Evolutionary conservation across 2,113 vertebrate species (phyloP), one percentile per base, ranked within the genome.

Genomic region (Paratilapia polleni): DNA sequence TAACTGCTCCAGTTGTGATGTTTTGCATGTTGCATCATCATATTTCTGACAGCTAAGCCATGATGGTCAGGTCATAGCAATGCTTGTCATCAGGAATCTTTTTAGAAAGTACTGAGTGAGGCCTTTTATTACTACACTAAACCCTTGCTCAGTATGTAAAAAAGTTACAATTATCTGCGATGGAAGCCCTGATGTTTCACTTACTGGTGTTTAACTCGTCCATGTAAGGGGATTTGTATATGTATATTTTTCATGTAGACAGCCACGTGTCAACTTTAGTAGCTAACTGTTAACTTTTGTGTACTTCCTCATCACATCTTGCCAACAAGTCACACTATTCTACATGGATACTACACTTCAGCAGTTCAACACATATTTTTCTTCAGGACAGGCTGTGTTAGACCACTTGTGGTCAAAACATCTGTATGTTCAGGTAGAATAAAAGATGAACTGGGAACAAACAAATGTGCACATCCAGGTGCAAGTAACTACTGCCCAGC

Each of bases 21-120:
- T 56, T 26, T 9, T 64, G 43, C 38, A 60, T 59, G 63, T 73
- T 89, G 77, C 66, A 62, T 86, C 64, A 49, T 56, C 10, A 22
- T 31, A 34, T 63, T n/a, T 60, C 2, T 61, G 26, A 56, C 57
- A 57, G 3, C 38, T 36, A 57, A 58, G 57, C 28, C 78, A 34
- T 31, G 47, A 28, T 79, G 75, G 26, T 79, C 36, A 31, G 0
- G 20, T 54, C 34, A 81, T 38, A 81, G 70, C 54, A 24, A n/a
- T 49, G 43, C 66, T 41, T 56, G 34, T 77, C 75, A 26, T 70
- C 26, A 41, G 31, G 43, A 61, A 47, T 78, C 61, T 86, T 38
- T 89, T 77, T 14, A 52, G 49, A 74, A 68, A 64, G 63, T 4
- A 83, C 41, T 26, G 62, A 89, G 43, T 52, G 66, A 88, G 78